These are phyloP conservation scores for Gambusia affinis DNA, from an alignment of 2,113 vertebrate species.

Conservation along the genomic window DNA sequence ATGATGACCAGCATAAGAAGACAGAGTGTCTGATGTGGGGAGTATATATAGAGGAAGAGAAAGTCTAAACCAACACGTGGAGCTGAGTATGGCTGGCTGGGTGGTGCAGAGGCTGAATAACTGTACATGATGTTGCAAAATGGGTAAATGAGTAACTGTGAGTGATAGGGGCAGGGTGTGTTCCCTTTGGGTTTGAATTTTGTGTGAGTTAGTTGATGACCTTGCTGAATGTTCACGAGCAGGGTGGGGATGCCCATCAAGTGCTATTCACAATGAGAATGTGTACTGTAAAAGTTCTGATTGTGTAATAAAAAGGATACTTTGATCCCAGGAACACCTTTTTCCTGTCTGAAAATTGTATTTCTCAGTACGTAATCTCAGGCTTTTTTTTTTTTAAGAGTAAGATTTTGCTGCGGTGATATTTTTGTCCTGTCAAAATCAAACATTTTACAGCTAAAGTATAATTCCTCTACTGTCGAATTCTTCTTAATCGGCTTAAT, in stretches of 20 bases:
- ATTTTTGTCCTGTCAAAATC: no score
- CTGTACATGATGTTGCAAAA: slow-evolving; percentile 37
- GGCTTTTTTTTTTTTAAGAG: no score
- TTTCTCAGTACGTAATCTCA: not conserved
- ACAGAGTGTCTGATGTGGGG: not conserved
- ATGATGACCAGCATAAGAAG: slow-evolving; percentile 54
- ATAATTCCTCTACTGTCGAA: no score
- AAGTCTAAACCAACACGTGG: not conserved
- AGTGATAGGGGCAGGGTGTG: slow-evolving; percentile 57
- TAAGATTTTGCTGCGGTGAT: no score
- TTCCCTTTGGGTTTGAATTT: slow-evolving; percentile 9
- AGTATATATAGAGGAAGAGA: slow-evolving; percentile 48
- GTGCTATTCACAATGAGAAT: slow-evolving; percentile 12
- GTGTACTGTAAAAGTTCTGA: slow-evolving; percentile 14
- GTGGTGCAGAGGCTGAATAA: slow-evolving; percentile 3
- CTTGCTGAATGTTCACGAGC: slow-evolving; percentile 29
- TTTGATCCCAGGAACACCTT: slow-evolving; percentile 33
- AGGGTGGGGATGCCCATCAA: slow-evolving; percentile 60
- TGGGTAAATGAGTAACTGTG: slow-evolving; percentile 65
- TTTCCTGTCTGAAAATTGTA: not conserved
- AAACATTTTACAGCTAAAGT: no score
- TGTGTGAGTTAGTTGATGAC: not conserved
- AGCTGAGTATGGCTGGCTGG: not conserved
- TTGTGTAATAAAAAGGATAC: slow-evolving; percentile 52
- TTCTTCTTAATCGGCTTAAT: no score